A percentile compares a stretch with the other conserved stretches of the same genome.
Conservation (phyloP, 2,888 invertebrate genomes). For the Lagria hirta region DNA sequence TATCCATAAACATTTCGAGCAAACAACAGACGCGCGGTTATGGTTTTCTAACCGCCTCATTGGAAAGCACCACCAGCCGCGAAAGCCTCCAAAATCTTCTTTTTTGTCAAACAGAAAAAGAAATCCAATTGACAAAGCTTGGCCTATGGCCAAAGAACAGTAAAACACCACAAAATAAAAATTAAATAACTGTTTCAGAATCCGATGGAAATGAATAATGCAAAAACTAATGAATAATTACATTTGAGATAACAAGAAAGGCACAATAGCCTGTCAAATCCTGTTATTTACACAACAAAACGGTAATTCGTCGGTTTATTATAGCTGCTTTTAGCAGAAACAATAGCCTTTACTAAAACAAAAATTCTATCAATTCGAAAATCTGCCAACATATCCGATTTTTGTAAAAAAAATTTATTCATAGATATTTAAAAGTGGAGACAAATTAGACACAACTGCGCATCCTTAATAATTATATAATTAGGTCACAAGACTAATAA, state of each 20-base stretch:
- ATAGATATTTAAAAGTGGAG: too few relatives aligned
- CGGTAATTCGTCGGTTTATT: slow-evolving; percentile 19
- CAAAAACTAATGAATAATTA: slow-evolving; percentile 21
- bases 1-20: slow-evolving; percentile 38
- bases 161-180: slow-evolving; percentile 20
- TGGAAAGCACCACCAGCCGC: too few relatives aligned
- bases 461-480: too few relatives aligned
- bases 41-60: too few relatives aligned
- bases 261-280: slow-evolving; percentile 22
- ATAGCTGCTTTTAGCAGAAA: slow-evolving; percentile 15
- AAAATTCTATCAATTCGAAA: too few relatives aligned
- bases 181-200: slow-evolving; percentile 22
- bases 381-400: slow-evolving; percentile 10
- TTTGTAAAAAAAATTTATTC: slow-evolving; percentile 3
- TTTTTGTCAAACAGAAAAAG: too few relatives aligned
- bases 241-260: slow-evolving; percentile 15
- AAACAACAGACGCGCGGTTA: slow-evolving; percentile 16
- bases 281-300: slow-evolving; percentile 22
- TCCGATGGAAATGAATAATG: slow-evolving; percentile 21
- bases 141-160: slow-evolving; percentile 8
- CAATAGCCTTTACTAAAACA: too few relatives aligned
- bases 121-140: slow-evolving; percentile 11
- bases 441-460: too few relatives aligned
- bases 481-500: too few relatives aligned
- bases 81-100: too few relatives aligned